Conservation (phyloP, 2,888 invertebrate genomes). For the Eudiplozoon nipponicum region DNA sequence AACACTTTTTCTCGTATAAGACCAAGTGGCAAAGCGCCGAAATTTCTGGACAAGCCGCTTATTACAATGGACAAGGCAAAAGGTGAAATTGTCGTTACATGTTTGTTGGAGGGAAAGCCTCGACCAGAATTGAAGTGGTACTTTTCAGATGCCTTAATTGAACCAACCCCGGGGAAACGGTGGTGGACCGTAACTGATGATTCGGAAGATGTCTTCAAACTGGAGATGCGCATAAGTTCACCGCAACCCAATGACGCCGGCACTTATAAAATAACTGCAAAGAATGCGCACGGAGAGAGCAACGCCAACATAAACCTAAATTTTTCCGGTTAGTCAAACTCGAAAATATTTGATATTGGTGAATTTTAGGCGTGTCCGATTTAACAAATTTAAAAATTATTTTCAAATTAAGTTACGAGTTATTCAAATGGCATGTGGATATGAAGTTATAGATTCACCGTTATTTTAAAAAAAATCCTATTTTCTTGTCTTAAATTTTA, state of each 20-base stretch:
- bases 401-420: no score
- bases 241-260: slow-evolving; percentile 84
- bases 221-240: no score
- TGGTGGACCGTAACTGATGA: slow-evolving; percentile 3
- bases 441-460: no score
- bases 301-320: slow-evolving; percentile 98
- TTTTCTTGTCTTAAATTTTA: no score
- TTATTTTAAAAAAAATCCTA: no score
- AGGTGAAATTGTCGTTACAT: slow-evolving; percentile 55
- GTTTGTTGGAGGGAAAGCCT: slow-evolving; percentile 68
- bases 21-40: no score
- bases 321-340: no score
- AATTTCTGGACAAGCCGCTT: slow-evolving; percentile 13
- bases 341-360: no score
- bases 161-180: slow-evolving; percentile 18
- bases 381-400: no score
- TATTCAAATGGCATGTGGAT: no score
- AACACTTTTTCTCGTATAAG: no score
- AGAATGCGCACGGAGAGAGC: slow-evolving; percentile 88
- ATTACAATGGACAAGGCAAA: slow-evolving; percentile 9
- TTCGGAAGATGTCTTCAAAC: background rate
- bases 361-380: no score
- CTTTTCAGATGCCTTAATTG: slow-evolving; percentile 39
- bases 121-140: slow-evolving; percentile 77
- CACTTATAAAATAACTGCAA: slow-evolving; percentile 88